Conservation (phyloP, 2,113 vertebrate genomes). For the Seriola aureovittata region DNA sequence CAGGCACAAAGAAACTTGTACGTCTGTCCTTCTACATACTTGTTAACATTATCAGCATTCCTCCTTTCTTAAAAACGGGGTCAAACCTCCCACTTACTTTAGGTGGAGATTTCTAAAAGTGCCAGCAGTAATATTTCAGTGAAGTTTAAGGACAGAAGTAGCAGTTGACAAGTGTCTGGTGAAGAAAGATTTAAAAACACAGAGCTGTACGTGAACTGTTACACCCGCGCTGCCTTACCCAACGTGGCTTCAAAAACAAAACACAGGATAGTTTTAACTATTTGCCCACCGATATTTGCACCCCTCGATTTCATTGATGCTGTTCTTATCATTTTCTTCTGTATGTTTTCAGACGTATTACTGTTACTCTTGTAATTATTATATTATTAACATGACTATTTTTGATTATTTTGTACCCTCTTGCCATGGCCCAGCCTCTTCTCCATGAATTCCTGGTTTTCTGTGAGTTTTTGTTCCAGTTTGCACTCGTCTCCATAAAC, state of each 20-base stretch:
- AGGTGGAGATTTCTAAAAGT: background rate
- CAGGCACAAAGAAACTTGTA: background rate
- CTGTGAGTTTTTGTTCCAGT: slow-evolving; percentile 47
- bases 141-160: slow-evolving; percentile 1
- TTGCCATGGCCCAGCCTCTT: slow-evolving; percentile 47
- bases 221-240: slow-evolving; percentile 67
- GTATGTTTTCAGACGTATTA: slow-evolving; percentile 71
- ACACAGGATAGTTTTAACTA: slow-evolving; percentile 4
- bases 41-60: background rate
- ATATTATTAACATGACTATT: slow-evolving; percentile 78
- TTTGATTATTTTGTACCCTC: slow-evolving; percentile 74
- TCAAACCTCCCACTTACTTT: background rate
- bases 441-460: slow-evolving; percentile 54
- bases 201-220: slow-evolving; percentile 13
- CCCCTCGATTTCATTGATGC: slow-evolving; percentile 42
- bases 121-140: background rate
- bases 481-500: slow-evolving; percentile 63
- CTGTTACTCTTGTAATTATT: slow-evolving; percentile 80
- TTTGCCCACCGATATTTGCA: slow-evolving; percentile 21
- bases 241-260: slow-evolving; percentile 15
- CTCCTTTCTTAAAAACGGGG: background rate
- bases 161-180: slow-evolving; percentile 20
- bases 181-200: background rate
- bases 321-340: slow-evolving; percentile 67
- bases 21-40: background rate